Base-by-base conservation (phyloP, 1,140 invertebrate genomes). In the Nephotettix cincticeps region DNA sequence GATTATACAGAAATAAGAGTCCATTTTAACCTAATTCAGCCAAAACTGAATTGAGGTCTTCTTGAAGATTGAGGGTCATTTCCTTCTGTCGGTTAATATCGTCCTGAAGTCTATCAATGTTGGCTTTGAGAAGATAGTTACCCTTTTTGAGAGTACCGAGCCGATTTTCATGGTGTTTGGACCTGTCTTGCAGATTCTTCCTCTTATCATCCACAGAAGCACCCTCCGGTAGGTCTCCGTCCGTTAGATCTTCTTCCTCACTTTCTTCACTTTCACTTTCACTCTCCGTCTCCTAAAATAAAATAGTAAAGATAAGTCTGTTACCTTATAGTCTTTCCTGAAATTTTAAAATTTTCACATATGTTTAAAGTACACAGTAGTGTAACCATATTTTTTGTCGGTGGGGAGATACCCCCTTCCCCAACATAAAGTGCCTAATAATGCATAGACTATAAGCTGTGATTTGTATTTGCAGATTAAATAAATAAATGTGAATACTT, bases 81-180 rank as follows among this genome's bases (percentile, higher is more conserved):
- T 93, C 91, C 77, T 90, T 88, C 74, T 93, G 91, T 78, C 92
- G 92, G 58, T 88, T 87, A 56, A 94, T 85, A 79, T 93, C 91
- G 77, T 95, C 93, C 81, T 93, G 92, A 32, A 94, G 81, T 77
- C 91, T 84, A 79, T 95, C 93, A 1, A 93, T 90, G 78, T 93
- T 94, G 1, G 92, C 90, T 81, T 93, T 92, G 9, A 94, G 82
- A 72, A 94, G 84, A 75, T 93, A 91, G 77, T 94, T 94, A 71
- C 92, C 92, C 78, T 95, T 94, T 80, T 93, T 93, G 74, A 94
- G 81, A 0, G 91, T 90, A 27, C 88, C 86, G 0, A 94, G 81
- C 69, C 90, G 86, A 65, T 87, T 88, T 79, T 94, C 93, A 64
- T 67, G 70, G 56, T 88, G 86, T 76, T 92, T 93, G 1, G 77